These are phyloP conservation scores for Harpagifer antarcticus DNA, from an alignment of 2,797 vertebrate genomes.

Conservation along the genomic window DNA sequence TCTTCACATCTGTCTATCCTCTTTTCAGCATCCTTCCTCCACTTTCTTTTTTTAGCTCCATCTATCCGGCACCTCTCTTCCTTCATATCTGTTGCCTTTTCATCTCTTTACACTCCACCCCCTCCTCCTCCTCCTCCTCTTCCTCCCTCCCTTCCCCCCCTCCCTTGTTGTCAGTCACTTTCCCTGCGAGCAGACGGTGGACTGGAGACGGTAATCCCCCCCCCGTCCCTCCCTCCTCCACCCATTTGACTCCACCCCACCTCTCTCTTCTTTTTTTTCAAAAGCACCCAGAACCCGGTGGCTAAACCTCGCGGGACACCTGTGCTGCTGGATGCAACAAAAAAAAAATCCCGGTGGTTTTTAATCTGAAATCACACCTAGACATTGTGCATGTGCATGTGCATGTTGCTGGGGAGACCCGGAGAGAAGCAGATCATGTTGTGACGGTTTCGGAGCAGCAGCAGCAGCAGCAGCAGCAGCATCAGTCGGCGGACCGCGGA, in stretches of 20 bases:
- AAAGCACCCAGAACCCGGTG: slow-evolving; percentile 47
- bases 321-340: slow-evolving; percentile 32
- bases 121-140: neutral
- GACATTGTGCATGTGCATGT: neutral
- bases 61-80: slow-evolving; percentile 2
- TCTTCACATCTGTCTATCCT: neutral
- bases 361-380: neutral
- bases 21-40: too few species aligned
- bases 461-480: slow-evolving; percentile 22
- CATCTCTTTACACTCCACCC: slow-evolving; percentile 14
- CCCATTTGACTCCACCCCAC: slow-evolving; percentile 54
- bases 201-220: slow-evolving; percentile 72
- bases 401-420: slow-evolving; percentile 43
- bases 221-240: slow-evolving; percentile 17
- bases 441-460: slow-evolving; percentile 28
- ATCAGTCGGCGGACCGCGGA: slow-evolving; percentile 56
- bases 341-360: neutral
- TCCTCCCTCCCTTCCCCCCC: slow-evolving; percentile 35
- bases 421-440: slow-evolving; percentile 34
- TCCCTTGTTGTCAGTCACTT: slow-evolving; percentile 80
- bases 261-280: slow-evolving; percentile 24
- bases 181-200: slow-evolving; percentile 76
- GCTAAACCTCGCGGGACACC: slow-evolving; percentile 65
- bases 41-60: neutral
- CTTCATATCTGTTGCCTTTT: slow-evolving; percentile 49